Evolutionary conservation across 2,797 vertebrate genomes (phyloP).

Genomic region (Pitangus sulphuratus): DNA sequence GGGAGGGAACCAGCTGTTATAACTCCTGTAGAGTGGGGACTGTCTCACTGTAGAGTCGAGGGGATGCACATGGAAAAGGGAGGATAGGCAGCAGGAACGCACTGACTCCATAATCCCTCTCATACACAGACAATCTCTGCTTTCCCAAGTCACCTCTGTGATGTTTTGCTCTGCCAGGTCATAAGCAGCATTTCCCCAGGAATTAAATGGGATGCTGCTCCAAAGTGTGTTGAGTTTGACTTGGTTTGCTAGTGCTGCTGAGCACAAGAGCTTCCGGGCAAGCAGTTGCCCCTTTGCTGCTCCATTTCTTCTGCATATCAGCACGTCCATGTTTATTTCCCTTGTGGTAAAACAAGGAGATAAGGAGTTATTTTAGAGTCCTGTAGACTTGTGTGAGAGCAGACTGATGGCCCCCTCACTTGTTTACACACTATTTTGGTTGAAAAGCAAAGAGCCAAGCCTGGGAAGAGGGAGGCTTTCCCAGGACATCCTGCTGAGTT

Average conservation of each 20-base stretch:
- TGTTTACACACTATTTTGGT: background rate
- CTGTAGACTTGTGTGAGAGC: background rate
- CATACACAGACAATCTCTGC: background rate
- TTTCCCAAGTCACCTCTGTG: background rate
- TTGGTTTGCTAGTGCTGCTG: background rate
- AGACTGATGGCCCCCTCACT: background rate
- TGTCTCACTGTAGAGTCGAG: fast-evolving
- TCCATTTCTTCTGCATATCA: background rate
- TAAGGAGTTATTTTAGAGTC: background rate
- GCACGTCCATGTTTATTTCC: background rate
- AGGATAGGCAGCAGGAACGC: background rate
- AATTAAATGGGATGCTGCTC: fast-evolving
- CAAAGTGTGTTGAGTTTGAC: background rate
- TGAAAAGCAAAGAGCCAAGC: background rate
- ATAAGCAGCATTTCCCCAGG: background rate
- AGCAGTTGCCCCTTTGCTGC: background rate
- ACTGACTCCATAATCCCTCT: background rate
- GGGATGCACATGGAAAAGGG: background rate
- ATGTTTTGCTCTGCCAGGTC: background rate
- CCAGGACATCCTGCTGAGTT: background rate
- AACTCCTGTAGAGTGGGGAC: fast-evolving
- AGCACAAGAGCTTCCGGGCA: background rate
- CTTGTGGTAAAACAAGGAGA: background rate
- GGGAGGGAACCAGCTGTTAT: background rate
- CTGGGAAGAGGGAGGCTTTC: background rate